These are phyloP conservation scores for Okamejei kenojei DNA, from an alignment of 2,797 vertebrate species.

Conservation along the genomic window DNA sequence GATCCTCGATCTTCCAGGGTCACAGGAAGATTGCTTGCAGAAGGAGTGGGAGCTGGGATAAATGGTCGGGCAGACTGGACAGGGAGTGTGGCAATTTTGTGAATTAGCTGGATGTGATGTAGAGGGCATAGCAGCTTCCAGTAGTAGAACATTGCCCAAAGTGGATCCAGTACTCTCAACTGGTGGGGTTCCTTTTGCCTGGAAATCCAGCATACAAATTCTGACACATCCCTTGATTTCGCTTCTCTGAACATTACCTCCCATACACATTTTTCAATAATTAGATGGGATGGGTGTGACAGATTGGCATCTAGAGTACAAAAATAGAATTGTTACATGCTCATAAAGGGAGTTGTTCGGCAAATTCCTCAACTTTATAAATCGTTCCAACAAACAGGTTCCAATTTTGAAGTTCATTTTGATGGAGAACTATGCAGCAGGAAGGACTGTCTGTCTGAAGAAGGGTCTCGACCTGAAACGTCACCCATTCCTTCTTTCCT, in stretches of 20 bases:
- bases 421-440: background rate
- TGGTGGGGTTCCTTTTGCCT: too few species aligned
- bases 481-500: too few species aligned
- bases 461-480: too few species aligned
- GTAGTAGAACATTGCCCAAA: background rate
- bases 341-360: background rate
- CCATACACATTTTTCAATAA: background rate
- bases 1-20: too few species aligned
- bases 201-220: background rate
- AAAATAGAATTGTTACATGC: background rate
- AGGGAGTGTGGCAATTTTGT: too few species aligned
- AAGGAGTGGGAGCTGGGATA: too few species aligned
- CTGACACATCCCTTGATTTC: background rate
- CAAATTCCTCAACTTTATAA: background rate
- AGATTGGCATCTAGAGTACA: background rate
- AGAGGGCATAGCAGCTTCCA: background rate
- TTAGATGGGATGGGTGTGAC: background rate
- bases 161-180: background rate
- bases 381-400: slow-evolving; percentile 15
- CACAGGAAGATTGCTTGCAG: background rate
- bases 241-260: background rate
- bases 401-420: background rate
- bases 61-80: too few species aligned
- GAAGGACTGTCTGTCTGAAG: background rate
- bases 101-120: background rate